A percentile compares a stretch with the other conserved stretches of the same genome.
Evolutionary conservation across 2,888 invertebrate genomes (phyloP).

Genomic region (Agrotis ipsilon): DNA sequence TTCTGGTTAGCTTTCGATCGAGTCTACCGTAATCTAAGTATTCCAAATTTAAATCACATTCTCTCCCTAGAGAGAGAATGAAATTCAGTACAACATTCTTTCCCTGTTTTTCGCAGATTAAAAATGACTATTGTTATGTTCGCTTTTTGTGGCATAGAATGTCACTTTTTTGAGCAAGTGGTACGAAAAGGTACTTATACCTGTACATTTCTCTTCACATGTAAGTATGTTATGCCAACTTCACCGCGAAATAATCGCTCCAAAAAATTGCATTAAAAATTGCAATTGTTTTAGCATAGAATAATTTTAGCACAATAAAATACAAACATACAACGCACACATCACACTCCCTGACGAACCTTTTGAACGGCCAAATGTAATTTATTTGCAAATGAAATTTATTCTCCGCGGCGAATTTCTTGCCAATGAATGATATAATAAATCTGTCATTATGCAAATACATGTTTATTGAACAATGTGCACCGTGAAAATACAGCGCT

Average conservation of each 20-base stretch:
- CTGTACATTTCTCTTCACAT: no score
- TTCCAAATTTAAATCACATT: no score
- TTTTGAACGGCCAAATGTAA: conserved; percentile 32
- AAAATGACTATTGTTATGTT: no score
- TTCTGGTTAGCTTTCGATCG: no score
- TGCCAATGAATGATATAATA: conserved; percentile 43
- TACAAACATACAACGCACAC: background rate
- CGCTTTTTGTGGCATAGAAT: no score
- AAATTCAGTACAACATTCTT: no score
- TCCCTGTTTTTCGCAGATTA: no score
- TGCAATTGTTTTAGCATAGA: conserved; percentile 35
- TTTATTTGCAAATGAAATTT: conserved; percentile 28
- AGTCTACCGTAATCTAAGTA: no score
- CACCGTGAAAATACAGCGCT: conserved; percentile 26
- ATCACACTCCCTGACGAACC: conserved; percentile 21
- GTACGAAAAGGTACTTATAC: rapidly evolving
- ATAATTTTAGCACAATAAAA: conserved; percentile 14
- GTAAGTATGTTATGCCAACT: background rate
- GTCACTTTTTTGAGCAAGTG: no score
- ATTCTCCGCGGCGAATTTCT: conserved; percentile 33
- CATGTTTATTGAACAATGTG: conserved; percentile 47
- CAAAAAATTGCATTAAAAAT: conserved; percentile 19
- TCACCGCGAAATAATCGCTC: background rate
- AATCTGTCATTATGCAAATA: conserved; percentile 51
- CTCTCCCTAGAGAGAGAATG: no score